Conservation (phyloP, 2,888 invertebrate genomes). For the Netelia fuscicornis region DNA sequence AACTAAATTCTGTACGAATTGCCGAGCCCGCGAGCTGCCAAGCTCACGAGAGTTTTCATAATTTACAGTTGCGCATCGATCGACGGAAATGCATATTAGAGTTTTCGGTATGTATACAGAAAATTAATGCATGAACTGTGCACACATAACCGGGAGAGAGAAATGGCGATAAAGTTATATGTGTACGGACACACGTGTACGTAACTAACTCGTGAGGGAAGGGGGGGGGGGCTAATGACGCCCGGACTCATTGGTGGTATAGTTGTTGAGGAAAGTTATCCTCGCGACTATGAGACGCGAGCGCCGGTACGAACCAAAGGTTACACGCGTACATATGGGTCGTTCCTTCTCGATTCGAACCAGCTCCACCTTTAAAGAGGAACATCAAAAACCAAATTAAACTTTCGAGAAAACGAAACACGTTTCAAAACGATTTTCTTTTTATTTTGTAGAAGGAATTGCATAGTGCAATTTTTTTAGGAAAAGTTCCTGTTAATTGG, state of each 20-base stretch:
- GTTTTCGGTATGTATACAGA: constrained; percentile 31
- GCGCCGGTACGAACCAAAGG: constrained; percentile 1
- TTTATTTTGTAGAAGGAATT: too few relatives aligned
- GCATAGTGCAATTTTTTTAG: too few relatives aligned
- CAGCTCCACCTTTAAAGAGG: too few relatives aligned
- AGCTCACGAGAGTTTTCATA: constrained; percentile 26
- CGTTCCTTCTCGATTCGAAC: not conserved
- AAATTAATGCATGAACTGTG: constrained; percentile 35
- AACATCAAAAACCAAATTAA: too few relatives aligned
- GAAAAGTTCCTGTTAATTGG: too few relatives aligned
- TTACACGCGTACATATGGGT: not conserved
- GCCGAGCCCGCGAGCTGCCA: too few relatives aligned
- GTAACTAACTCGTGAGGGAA: constrained; percentile 10
- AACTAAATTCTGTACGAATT: constrained; percentile 2
- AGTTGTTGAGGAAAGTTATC: constrained; percentile 48
- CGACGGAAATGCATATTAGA: constrained; percentile 15
- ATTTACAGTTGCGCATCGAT: constrained; percentile 24
- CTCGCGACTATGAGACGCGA: constrained; percentile 40
- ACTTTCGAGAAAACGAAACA: too few relatives aligned
- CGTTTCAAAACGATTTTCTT: too few relatives aligned
- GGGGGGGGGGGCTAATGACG: constrained; percentile 17
- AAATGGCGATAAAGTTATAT: constrained; percentile 6
- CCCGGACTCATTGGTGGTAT: constrained; percentile 24
- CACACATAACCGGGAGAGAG: not conserved
- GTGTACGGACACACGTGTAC: not conserved